Percentiles rank a stretch among this genome's conserved stretches.
Conservation (phyloP, 2,113 vertebrate genomes). For the Monarcha castaneiventris region DNA sequence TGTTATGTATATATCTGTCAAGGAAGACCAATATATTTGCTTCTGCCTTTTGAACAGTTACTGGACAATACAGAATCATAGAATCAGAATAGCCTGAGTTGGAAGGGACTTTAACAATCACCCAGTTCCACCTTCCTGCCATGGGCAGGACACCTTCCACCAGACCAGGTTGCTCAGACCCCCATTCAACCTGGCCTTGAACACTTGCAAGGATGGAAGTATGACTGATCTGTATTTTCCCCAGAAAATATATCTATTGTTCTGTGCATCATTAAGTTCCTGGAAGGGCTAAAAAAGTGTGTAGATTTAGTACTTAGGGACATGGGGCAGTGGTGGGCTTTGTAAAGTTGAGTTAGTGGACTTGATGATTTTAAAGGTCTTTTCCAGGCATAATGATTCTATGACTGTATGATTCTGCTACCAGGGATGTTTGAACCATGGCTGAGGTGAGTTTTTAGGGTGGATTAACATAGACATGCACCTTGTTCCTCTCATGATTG, state of each 20-base stretch:
- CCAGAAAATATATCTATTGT: not conserved
- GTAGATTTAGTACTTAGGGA: not conserved
- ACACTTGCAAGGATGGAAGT: not conserved
- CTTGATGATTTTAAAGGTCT: not conserved
- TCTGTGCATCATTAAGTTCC: not conserved
- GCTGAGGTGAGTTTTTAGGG: not conserved
- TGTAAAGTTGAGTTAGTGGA: no score
- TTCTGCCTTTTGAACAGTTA: not conserved
- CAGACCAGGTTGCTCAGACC: not conserved
- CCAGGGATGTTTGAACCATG: not conserved
- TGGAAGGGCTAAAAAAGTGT: not conserved
- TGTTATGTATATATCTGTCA: fast-evolving
- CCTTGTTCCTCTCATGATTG: not conserved
- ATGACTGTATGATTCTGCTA: not conserved
- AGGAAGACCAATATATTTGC: not conserved
- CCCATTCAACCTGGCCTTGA: not conserved
- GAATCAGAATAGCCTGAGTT: no score
- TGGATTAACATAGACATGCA: fast-evolving
- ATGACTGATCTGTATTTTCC: not conserved
- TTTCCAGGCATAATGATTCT: not conserved
- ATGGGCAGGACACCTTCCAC: not conserved
- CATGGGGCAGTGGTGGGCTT: not conserved
- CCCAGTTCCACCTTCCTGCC: not conserved
- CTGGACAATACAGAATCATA: not conserved
- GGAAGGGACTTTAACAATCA: not conserved